These are phyloP conservation scores for Chanos chanos DNA, from an alignment of 2,797 vertebrate species.

Conservation along the genomic window DNA sequence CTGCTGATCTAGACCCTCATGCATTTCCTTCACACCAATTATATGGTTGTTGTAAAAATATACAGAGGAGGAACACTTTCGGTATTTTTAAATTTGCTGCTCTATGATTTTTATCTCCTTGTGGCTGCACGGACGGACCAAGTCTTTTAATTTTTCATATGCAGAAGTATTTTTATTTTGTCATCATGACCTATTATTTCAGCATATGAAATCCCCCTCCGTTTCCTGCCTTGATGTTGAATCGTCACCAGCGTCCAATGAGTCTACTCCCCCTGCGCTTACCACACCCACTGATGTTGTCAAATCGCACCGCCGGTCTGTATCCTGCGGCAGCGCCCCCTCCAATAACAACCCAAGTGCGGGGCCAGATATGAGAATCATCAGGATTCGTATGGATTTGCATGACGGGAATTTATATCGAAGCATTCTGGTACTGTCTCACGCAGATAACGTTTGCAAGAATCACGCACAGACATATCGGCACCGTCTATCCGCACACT, in stretches of 20 bases:
- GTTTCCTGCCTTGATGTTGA: slow-evolving; percentile 83
- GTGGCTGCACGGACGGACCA: not conserved
- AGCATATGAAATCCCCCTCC: slow-evolving; percentile 86
- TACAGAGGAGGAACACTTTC: slow-evolving; percentile 12
- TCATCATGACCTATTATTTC: slow-evolving; percentile 21
- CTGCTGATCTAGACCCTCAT: not conserved
- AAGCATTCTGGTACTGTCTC: slow-evolving; percentile 81
- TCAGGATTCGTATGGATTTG: slow-evolving; percentile 84
- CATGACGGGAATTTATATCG: slow-evolving; percentile 86
- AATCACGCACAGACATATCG: no score
- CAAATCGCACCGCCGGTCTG: slow-evolving; percentile 81
- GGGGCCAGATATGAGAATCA: slow-evolving; percentile 80
- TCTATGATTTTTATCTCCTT: slow-evolving; percentile 21
- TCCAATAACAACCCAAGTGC: slow-evolving; percentile 55
- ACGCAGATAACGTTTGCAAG: not conserved
- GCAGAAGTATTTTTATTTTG: not conserved
- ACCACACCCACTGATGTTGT: slow-evolving; percentile 59
- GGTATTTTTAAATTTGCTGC: slow-evolving; percentile 8
- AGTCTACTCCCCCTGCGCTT: slow-evolving; percentile 56
- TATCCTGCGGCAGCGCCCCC: slow-evolving; percentile 72
- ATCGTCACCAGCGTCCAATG: slow-evolving; percentile 66
- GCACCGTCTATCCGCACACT: no score
- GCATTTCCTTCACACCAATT: not conserved
- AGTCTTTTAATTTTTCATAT: not conserved
- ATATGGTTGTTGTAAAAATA: not conserved